These are phyloP conservation scores for Paramormyrops kingsleyae DNA, from an alignment of 2,113 vertebrate genomes.

Conservation along the genomic window DNA sequence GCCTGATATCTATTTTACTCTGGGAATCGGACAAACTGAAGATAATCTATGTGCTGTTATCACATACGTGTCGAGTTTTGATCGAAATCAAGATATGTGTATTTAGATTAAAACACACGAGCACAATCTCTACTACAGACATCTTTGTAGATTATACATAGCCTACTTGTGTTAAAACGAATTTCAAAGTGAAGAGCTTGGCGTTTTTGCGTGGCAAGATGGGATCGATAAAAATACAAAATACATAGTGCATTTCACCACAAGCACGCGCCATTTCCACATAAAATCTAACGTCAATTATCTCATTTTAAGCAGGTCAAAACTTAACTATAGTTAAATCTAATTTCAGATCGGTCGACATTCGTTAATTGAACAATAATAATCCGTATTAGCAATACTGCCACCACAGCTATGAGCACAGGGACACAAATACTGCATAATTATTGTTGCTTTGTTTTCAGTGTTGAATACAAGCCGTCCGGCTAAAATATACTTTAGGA, in stretches of 20 bases:
- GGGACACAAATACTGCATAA: background rate
- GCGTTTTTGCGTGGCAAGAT: background rate
- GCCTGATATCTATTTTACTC: background rate
- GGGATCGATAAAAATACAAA: conserved; percentile 9
- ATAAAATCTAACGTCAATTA: background rate
- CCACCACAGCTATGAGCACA: background rate
- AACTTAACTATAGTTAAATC: background rate
- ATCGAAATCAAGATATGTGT: background rate
- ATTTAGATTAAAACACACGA: background rate
- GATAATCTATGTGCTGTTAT: background rate
- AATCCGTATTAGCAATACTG: background rate
- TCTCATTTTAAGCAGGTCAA: background rate
- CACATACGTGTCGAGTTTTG: background rate
- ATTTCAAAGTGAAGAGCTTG: background rate
- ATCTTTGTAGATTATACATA: background rate
- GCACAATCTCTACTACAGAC: background rate
- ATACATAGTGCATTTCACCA: background rate
- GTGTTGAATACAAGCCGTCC: background rate
- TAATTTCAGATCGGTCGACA: background rate
- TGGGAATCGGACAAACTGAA: background rate
- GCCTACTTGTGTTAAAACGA: background rate
- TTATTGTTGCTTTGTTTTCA: background rate
- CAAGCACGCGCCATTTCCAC: background rate
- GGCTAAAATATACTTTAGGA: background rate
- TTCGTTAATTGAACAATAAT: background rate